Conservation (phyloP, 2,888 invertebrate genomes). For the Phasia obesa region DNA sequence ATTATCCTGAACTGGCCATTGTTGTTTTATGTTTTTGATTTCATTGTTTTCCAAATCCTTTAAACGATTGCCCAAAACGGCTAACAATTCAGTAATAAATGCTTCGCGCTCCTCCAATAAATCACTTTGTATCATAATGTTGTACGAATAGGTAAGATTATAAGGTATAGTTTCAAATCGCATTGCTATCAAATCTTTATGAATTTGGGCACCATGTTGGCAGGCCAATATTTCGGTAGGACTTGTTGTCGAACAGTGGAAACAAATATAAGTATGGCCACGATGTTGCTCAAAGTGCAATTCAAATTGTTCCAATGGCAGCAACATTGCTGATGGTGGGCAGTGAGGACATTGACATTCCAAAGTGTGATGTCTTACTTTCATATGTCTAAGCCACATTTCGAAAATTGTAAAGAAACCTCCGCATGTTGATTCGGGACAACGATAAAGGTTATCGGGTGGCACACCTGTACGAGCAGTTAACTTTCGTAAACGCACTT, state of each 20-base stretch:
- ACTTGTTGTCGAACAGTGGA: slow-evolving; percentile 66
- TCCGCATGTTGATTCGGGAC: slow-evolving; percentile 68
- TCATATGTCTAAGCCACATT: slow-evolving; percentile 73
- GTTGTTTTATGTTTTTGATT: slow-evolving; percentile 42
- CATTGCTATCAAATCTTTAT: slow-evolving; percentile 31
- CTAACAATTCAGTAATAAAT: slow-evolving; percentile 57
- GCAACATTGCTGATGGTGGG: slow-evolving; percentile 1
- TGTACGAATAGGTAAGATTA: slow-evolving; percentile 68
- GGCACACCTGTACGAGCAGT: slow-evolving; percentile 68
- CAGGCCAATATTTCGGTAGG: slow-evolving; percentile 23
- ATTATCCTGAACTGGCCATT: slow-evolving; percentile 59
- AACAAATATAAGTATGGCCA: slow-evolving; percentile 71
- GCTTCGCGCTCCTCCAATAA: slow-evolving; percentile 47
- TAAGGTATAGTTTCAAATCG: slow-evolving; percentile 64
- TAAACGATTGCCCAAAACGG: slow-evolving; percentile 61
- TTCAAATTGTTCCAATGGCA: slow-evolving; percentile 55
- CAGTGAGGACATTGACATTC: slow-evolving; percentile 72
- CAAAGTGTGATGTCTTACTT: slow-evolving; percentile 65
- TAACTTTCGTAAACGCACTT: slow-evolving; percentile 61
- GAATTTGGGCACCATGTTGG: slow-evolving; percentile 51
- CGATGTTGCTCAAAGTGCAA: slow-evolving; percentile 70
- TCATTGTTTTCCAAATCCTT: slow-evolving; percentile 45
- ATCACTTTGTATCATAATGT: slow-evolving; percentile 53
- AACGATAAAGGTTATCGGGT: slow-evolving; percentile 72
- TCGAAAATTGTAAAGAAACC: slow-evolving; percentile 73